Base-by-base conservation (phyloP, 2,888 invertebrate genomes). In the Cerceris ruficornis region DNA sequence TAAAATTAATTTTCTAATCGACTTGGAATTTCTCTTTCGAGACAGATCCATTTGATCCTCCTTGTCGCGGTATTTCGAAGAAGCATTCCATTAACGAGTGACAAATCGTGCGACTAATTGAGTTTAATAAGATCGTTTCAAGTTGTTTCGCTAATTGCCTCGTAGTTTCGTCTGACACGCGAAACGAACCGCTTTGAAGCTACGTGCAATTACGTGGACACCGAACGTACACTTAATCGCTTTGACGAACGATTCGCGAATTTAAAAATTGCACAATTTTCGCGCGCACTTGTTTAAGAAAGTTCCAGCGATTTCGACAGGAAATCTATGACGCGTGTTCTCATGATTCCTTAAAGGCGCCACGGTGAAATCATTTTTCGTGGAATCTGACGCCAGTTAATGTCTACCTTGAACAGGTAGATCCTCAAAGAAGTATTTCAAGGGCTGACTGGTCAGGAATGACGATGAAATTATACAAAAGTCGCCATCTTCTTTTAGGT, bases 331-430 rank as follows among this genome's bases (percentile, higher is more conserved):
- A 28, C 28, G 28, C 4, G 2, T 28, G 28, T 4, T 28, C 4
- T 28, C 28, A 28, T 1, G 28, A 28, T 28, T 28, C 4, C 4
- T 28, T 28, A 4, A 4, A 28, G 28, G 28, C 4, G 4, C 28
- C 28, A 28, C 28, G 28, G 4, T 28, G 28, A 28, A 28, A 28
- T 28, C 28, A 28, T 28, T 28, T 17, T 17, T 55, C 55, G 55
- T 17, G 9, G 17, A 55, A 55, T 17, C 7, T 59, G 41, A n/a
- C 15, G n/a, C 28, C 11, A 17, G 42, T 68, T 62, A 39, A 52
- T 11, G 58, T 49, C 59, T 64, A 68, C 50, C 67, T 73, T n/a
- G 2, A 13, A 9, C 49, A 61, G 58, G 43, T 43, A 13, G n/a
- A 58, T 50, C n/a, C 58, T 43, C 17, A 17, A n/a, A 64, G 2